Percentiles rank a stretch among this genome's conserved stretches.
Evolutionary conservation across 2,797 vertebrate species (phyloP).

Genomic region (Hyperoplus immaculatus): DNA sequence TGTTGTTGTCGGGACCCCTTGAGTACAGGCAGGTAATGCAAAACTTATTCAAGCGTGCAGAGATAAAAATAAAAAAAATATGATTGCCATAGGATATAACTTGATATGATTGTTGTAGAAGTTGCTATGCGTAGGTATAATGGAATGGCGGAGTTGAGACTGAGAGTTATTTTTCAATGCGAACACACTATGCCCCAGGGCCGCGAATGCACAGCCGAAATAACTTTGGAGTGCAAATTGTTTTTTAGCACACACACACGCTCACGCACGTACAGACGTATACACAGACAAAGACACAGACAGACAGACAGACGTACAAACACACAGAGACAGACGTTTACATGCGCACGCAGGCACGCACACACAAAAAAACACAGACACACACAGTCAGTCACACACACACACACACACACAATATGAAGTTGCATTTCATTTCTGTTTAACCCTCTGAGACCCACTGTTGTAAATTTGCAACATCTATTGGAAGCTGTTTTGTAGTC

Average conservation of each 20-base stretch:
- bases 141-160: constrained; percentile 17
- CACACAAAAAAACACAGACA: no score
- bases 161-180: constrained; percentile 32
- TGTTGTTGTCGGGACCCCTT: neutral
- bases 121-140: constrained; percentile 10
- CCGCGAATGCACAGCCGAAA: constrained; percentile 27
- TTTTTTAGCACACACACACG: constrained; percentile 20
- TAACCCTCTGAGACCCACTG: no score
- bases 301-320: no score
- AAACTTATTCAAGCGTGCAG: neutral
- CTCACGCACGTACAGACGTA: rapidly evolving
- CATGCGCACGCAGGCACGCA: no score
- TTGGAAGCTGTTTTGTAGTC: no score
- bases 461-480: no score
- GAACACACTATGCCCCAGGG: constrained; percentile 21
- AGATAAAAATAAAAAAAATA: neutral
- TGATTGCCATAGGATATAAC: no score
- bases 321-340: no score
- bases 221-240: constrained; percentile 43
- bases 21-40: no score
- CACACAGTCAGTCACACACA: no score
- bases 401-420: neutral
- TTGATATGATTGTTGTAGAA: neutral
- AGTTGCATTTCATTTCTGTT: constrained; percentile 36
- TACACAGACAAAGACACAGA: no score